Conservation (phyloP, 1,140 invertebrate genomes). For the Saccostrea glomerata region DNA sequence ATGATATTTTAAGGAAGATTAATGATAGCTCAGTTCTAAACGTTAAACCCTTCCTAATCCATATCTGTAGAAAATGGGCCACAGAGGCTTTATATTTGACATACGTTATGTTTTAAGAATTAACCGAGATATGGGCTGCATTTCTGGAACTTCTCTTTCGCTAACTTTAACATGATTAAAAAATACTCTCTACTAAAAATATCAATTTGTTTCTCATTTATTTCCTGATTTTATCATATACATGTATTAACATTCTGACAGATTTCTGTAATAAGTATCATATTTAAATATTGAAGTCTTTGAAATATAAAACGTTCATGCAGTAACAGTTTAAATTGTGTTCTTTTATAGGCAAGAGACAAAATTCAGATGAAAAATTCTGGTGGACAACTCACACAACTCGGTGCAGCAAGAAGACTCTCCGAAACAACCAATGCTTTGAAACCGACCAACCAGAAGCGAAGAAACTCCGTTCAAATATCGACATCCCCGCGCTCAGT, state of each 20-base stretch:
- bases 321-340: background rate
- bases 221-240: no score
- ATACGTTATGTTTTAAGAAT: no score
- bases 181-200: no score
- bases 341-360: constrained; percentile 1
- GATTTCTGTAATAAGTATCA: background rate
- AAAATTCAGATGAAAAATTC: background rate
- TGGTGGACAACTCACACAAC: background rate
- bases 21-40: background rate
- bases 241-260: no score
- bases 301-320: background rate
- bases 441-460: background rate
- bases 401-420: background rate
- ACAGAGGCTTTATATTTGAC: no score
- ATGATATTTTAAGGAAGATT: background rate
- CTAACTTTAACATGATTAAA: no score
- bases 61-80: no score
- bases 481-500: background rate
- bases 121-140: no score
- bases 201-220: no score
- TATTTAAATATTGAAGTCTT: background rate
- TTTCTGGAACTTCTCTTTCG: no score
- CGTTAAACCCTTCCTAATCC: background rate
- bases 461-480: background rate
- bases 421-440: background rate